Conservation (phyloP, 2,113 vertebrate species). For the Hippocampus zosterae region DNA sequence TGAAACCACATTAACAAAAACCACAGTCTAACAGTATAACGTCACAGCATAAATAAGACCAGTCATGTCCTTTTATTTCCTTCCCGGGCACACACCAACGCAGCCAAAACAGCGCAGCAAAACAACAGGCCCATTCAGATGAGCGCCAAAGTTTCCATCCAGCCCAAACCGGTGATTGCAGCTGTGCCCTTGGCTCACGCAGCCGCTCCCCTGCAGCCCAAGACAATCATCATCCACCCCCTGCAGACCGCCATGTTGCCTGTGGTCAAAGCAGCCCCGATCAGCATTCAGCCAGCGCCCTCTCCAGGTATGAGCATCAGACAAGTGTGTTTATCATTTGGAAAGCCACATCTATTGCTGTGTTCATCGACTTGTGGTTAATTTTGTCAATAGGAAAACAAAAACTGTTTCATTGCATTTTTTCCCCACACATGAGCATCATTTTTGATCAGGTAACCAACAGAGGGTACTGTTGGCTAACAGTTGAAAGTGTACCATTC, state of each 20-base stretch:
- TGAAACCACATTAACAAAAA: background rate
- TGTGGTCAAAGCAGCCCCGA: conserved; percentile 75
- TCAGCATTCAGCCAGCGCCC: conserved; percentile 82
- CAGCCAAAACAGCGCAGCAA: conserved; percentile 69
- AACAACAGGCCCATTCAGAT: conserved; percentile 75
- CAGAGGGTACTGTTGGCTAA: conserved; percentile 8
- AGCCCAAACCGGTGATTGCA: conserved; percentile 83
- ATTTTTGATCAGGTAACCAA: background rate
- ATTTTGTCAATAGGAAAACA: background rate
- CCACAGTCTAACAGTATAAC: background rate
- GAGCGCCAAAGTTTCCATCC: conserved; percentile 80
- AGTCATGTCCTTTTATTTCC: background rate
- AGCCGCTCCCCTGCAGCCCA: conserved; percentile 73
- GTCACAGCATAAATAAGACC: background rate
- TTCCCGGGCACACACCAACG: background rate
- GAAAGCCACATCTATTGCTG: background rate
- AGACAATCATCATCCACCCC: conserved; percentile 90
- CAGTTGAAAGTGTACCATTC: background rate
- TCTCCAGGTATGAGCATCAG: conserved; percentile 72
- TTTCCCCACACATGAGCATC: background rate
- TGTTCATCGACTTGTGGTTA: background rate
- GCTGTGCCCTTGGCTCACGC: conserved; percentile 76
- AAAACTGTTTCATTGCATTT: background rate
- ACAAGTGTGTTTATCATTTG: background rate
- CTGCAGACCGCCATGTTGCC: conserved; percentile 78